phyloP scores from a whole-genome alignment of 1,140 invertebrate genomes.

The Zaprionus kolodkinae region DNA sequence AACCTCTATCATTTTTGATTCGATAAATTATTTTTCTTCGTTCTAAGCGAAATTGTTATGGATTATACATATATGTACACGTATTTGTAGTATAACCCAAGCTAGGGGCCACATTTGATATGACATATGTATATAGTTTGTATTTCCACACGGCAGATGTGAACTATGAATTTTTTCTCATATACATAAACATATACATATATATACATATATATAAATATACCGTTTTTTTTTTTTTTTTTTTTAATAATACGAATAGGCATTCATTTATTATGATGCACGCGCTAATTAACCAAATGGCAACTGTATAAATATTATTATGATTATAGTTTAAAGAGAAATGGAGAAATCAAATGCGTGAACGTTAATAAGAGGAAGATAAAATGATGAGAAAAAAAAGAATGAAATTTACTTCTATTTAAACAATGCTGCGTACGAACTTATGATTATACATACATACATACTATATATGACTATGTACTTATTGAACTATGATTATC shows the following conservation, averaged over 20 bases:
- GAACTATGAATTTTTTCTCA: constrained; percentile 22
- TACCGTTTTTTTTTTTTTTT: constrained; percentile 18
- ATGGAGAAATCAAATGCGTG: neutral
- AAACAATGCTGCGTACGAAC: constrained; percentile 83
- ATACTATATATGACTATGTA: constrained; percentile 68
- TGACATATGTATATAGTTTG: constrained; percentile 48
- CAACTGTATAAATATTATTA: constrained; percentile 70
- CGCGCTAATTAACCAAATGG: constrained; percentile 45
- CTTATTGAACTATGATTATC: constrained; percentile 42
- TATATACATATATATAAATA: constrained; percentile 7
- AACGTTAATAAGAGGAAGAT: neutral
- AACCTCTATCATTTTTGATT: constrained; percentile 1
- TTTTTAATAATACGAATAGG: constrained; percentile 21
- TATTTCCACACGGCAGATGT: constrained; percentile 32
- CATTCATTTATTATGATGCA: constrained; percentile 30
- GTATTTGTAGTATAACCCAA: constrained; percentile 44
- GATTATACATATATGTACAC: constrained; percentile 38
- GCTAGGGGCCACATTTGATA: constrained; percentile 64
- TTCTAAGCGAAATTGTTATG: constrained; percentile 42
- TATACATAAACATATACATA: constrained; percentile 8
- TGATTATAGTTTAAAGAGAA: constrained; percentile 57
- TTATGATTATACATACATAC: constrained; percentile 74
- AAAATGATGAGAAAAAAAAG: constrained; percentile 14
- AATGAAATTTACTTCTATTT: constrained; percentile 65
- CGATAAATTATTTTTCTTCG: neutral